Evolutionary conservation across 92 coral and sea anemone species (phyloP).

Genomic region (Porites cylindrica): DNA sequence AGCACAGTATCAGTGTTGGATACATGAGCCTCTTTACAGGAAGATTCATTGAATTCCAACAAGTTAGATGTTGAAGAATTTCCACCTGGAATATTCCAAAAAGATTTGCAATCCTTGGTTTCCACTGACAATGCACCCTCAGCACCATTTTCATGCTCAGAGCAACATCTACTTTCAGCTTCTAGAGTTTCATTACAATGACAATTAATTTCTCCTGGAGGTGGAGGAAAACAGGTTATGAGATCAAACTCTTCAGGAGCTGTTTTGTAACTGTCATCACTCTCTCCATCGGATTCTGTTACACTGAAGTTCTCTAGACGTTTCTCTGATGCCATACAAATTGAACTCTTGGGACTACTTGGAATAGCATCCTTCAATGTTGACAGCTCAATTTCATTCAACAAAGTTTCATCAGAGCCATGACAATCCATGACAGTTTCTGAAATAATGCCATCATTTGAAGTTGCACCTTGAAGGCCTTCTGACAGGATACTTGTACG

Average conservation of each 20-base stretch:
- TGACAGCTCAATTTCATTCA: constrained; percentile 9
- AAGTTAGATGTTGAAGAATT: not conserved
- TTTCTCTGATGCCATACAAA: not conserved
- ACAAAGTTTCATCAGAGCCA: not conserved
- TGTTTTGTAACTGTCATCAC: constrained; percentile 4
- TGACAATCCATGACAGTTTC: not conserved
- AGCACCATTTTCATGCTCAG: not conserved
- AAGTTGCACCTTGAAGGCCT: not conserved
- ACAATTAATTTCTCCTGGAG: not conserved
- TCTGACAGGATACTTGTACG: not conserved
- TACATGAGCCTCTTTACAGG: not conserved
- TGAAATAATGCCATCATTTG: not conserved
- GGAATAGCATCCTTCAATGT: constrained; percentile 17
- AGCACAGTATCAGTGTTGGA: not conserved
- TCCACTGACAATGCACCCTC: not conserved
- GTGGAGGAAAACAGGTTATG: not conserved
- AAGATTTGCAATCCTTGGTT: not conserved
- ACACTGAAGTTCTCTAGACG: not conserved
- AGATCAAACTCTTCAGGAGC: not conserved
- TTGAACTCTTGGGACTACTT: not conserved
- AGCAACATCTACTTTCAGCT: not conserved
- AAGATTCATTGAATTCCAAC: not conserved
- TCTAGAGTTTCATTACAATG: not conserved
- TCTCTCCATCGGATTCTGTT: not conserved
- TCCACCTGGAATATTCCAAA: constrained; percentile 6